Conservation (phyloP, 2,113 vertebrate species). For the Lonchura striata region DNA sequence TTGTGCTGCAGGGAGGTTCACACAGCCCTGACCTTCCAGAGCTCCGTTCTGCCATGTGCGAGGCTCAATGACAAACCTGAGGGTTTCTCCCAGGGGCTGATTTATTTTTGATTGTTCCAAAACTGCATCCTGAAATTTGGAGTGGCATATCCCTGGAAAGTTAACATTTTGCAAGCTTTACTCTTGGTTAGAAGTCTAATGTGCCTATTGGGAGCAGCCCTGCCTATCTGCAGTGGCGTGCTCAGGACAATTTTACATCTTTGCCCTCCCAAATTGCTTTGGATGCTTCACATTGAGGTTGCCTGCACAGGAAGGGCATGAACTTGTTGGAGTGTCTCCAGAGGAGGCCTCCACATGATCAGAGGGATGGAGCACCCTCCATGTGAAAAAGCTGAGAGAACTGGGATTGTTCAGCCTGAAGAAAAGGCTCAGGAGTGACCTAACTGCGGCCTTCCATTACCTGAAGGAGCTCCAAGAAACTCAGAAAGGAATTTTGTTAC, state of each 20-base stretch:
- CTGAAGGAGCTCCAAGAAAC: background rate
- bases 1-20: background rate
- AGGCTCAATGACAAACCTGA: background rate
- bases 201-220: background rate
- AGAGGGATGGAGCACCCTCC: background rate
- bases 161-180: background rate
- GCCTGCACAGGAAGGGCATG: background rate
- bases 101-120: conserved; percentile 6
- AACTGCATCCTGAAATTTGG: background rate
- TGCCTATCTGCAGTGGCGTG: background rate
- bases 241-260: background rate
- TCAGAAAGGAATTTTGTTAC: background rate
- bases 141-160: background rate
- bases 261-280: background rate
- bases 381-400: background rate
- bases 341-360: background rate
- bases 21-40: background rate
- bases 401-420: background rate
- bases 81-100: background rate
- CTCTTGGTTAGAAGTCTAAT: background rate
- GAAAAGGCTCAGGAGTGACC: background rate
- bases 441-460: background rate
- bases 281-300: background rate
- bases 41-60: background rate
- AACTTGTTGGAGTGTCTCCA: background rate